phyloP scores from a whole-genome alignment of 2,797 vertebrate species.

The Myripristis murdjan region DNA sequence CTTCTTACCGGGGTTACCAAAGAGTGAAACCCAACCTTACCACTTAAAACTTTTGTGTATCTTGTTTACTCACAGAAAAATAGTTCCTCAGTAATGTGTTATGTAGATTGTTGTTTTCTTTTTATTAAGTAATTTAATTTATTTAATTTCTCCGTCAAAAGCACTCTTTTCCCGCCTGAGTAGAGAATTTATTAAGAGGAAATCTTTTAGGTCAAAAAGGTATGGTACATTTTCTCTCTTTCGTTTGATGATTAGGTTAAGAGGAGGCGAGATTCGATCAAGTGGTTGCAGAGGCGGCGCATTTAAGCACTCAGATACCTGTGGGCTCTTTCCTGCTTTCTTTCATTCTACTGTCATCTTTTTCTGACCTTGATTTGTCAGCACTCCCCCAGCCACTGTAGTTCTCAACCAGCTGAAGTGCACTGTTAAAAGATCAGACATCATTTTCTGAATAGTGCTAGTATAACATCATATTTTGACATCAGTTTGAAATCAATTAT shows the following conservation, averaged over 20 bases:
- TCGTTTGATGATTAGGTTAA: slow-evolving; percentile 36
- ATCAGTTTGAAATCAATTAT: too few species aligned
- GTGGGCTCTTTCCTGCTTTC: slow-evolving; percentile 3
- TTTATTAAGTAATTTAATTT: slow-evolving; percentile 30
- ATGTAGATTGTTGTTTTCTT: slow-evolving; percentile 9
- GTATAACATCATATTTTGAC: too few species aligned
- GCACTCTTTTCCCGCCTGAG: neutral
- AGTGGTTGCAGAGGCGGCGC: slow-evolving; percentile 21
- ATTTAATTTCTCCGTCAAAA: neutral
- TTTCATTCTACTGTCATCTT: neutral
- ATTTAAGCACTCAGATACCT: slow-evolving; percentile 5
- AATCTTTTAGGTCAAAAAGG: slow-evolving; percentile 1
- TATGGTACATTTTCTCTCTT: neutral
- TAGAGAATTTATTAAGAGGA: slow-evolving; percentile 12
- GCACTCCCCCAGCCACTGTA: neutral
- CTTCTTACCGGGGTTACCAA: too few species aligned
- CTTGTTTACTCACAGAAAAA: too few species aligned
- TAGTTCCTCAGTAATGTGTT: slow-evolving; percentile 13
- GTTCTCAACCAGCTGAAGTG: neutral
- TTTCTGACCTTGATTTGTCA: slow-evolving; percentile 24
- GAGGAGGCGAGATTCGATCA: slow-evolving; percentile 42
- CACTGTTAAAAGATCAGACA: slow-evolving; percentile 2
- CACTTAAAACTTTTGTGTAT: neutral
- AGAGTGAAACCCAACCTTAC: too few species aligned
- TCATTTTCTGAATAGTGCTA: neutral